Percentiles rank a stretch among this genome's conserved stretches.
phyloP scores from a whole-genome alignment of 2,797 vertebrate genomes.

The Epinephelus awoara region DNA sequence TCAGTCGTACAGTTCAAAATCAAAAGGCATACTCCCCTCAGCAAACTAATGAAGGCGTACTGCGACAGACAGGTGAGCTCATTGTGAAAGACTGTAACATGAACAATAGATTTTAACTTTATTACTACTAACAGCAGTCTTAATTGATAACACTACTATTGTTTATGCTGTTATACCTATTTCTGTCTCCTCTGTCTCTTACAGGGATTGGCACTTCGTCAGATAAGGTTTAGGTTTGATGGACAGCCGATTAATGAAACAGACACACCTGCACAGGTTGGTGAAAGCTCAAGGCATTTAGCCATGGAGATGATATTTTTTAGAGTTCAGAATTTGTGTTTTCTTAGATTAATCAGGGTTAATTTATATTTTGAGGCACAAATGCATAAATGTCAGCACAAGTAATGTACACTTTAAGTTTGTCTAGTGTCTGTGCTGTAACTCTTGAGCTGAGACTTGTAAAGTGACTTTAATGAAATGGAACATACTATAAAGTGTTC shows the following conservation, averaged over 20 bases:
- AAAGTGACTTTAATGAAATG: background rate
- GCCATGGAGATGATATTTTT: background rate
- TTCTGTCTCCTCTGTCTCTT: constrained; percentile 27
- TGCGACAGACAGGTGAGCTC: constrained; percentile 91
- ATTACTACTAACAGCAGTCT: background rate
- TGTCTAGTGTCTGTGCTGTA: background rate
- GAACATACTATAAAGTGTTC: background rate
- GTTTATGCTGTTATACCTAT: background rate
- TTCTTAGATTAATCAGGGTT: background rate
- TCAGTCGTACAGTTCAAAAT: constrained; percentile 95
- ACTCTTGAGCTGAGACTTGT: background rate
- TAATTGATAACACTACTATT: background rate
- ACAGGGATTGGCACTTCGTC: constrained; percentile 93
- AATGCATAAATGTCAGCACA: background rate
- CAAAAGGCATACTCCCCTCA: constrained; percentile 92
- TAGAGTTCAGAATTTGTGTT: no score
- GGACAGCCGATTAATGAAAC: constrained; percentile 93
- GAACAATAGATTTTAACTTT: background rate
- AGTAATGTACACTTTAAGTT: background rate
- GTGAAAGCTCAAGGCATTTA: constrained; percentile 34
- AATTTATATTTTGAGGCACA: background rate
- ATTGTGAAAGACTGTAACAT: background rate
- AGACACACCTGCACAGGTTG: constrained; percentile 95
- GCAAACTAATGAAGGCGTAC: constrained; percentile 95
- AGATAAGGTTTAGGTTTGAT: constrained; percentile 95